Conservation (phyloP, 2,797 vertebrate genomes). For the Amphiprion clarkii region DNA sequence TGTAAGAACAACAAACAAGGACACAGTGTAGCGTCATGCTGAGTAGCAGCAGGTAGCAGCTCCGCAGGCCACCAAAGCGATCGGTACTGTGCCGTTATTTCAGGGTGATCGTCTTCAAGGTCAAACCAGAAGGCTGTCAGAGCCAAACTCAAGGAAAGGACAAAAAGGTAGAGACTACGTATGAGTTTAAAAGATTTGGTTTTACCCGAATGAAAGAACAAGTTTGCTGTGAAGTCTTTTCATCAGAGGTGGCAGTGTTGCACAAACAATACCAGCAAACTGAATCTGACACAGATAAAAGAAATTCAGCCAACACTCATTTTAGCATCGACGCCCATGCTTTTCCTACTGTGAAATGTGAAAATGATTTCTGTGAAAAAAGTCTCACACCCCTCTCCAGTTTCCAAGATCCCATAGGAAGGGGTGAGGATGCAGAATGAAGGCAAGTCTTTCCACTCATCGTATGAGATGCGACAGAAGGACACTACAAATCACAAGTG, state of each 20-base stretch:
- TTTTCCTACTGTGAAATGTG: not conserved
- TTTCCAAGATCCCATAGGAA: not conserved
- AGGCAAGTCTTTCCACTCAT: not conserved
- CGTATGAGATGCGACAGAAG: not conserved
- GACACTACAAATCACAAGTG: not conserved
- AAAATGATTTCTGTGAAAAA: not conserved
- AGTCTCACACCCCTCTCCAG: not conserved
- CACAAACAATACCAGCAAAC: no score
- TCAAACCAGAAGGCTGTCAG: constrained; percentile 37
- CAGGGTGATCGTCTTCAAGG: constrained; percentile 66
- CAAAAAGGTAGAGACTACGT: constrained; percentile 8
- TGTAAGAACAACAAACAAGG: constrained; percentile 64
- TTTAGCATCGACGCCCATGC: not conserved
- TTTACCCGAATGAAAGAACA: not conserved
- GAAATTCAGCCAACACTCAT: no score
- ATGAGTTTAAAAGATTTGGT: not conserved
- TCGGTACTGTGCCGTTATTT: constrained; percentile 42
- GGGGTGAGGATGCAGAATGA: not conserved
- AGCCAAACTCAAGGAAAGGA: not conserved
- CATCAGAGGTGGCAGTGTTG: no score
- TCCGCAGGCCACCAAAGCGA: constrained; percentile 47
- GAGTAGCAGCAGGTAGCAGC: constrained; percentile 59
- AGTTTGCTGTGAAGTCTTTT: no score
- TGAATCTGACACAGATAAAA: no score
- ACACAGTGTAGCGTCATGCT: constrained; percentile 40